These are phyloP conservation scores for Cygnus buccinator DNA, from an alignment of 2,113 vertebrate species.

Conservation along the genomic window DNA sequence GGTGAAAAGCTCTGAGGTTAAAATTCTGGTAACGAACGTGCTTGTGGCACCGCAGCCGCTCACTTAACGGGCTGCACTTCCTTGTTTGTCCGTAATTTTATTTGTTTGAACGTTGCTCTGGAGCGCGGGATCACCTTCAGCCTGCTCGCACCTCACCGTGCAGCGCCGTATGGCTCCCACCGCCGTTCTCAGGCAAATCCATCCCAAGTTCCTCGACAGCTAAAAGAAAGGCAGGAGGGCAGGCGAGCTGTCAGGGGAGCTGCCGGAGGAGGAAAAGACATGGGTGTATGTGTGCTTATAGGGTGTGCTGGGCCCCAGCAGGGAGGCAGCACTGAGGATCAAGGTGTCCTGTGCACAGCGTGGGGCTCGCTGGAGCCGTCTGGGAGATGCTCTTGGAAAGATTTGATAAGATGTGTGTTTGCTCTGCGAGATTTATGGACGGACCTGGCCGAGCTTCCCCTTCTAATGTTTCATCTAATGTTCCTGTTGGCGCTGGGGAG, in stretches of 20 bases:
- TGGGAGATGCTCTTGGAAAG: neutral
- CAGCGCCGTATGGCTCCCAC: neutral
- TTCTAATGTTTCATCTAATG: neutral
- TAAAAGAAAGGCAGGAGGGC: neutral
- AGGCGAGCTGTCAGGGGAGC: neutral
- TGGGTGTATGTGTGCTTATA: neutral
- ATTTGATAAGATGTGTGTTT: fast-evolving
- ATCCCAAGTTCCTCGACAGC: neutral
- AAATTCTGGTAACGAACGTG: neutral
- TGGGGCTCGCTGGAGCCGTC: fast-evolving
- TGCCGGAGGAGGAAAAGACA: neutral
- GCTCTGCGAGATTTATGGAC: neutral
- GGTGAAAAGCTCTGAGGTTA: neutral
- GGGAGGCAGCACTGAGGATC: neutral
- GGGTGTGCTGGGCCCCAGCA: fast-evolving
- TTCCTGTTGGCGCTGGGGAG: fast-evolving
- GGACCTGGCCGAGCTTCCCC: neutral
- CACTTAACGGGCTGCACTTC: neutral
- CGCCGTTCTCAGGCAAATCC: neutral
- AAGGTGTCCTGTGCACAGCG: neutral
- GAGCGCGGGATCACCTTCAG: neutral
- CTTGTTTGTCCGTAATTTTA: neutral
- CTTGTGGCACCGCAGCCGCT: neutral
- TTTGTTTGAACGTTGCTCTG: neutral
- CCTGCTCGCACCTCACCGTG: fast-evolving